phyloP scores from a whole-genome alignment of 2,113 vertebrate genomes.

The Pangasianodon hypophthalmus region DNA sequence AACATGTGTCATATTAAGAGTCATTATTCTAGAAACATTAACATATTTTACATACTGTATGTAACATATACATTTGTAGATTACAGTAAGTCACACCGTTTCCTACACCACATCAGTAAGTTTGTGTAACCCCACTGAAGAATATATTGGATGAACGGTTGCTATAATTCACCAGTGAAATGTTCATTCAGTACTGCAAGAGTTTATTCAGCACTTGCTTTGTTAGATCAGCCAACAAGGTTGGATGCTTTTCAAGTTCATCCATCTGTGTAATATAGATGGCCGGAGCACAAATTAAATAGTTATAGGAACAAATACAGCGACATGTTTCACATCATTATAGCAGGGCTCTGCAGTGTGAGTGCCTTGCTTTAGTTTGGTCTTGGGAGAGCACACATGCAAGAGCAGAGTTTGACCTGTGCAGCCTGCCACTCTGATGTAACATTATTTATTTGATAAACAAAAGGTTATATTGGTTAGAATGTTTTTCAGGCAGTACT shows the following conservation, averaged over 20 bases:
- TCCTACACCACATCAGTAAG: neutral
- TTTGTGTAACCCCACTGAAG: neutral
- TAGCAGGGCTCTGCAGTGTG: neutral
- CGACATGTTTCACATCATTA: neutral
- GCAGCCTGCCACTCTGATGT: neutral
- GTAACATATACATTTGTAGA: neutral
- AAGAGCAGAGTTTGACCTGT: neutral
- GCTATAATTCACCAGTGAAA: neutral
- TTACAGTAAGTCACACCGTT: neutral
- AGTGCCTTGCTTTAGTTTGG: no score
- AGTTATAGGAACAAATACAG: conserved; percentile 2
- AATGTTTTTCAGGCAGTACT: neutral
- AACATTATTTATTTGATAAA: neutral
- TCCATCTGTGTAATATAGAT: neutral
- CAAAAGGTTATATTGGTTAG: neutral
- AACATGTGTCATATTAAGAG: no score
- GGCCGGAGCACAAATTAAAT: neutral
- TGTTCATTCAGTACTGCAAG: neutral
- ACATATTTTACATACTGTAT: no score
- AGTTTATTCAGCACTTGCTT: conserved; percentile 9
- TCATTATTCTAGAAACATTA: no score
- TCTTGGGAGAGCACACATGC: neutral
- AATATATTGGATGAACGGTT: neutral
- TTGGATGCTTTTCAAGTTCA: neutral
- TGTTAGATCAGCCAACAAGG: neutral